Conservation (phyloP, 2,797 vertebrate species). For the Hippopotamyrus pictus region DNA sequence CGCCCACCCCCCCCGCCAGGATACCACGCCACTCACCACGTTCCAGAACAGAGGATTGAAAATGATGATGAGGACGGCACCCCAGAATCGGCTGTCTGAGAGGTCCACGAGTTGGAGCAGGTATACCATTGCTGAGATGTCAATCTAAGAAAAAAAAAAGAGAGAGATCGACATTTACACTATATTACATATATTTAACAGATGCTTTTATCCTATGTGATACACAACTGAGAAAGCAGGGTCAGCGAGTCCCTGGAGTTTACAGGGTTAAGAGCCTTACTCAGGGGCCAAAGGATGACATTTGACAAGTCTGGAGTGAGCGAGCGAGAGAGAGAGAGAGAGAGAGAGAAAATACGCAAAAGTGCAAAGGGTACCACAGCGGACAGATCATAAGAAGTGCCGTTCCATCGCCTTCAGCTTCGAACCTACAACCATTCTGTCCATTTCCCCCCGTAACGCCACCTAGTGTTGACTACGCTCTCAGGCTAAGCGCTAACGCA, state of each 20-base stretch:
- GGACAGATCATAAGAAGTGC: neutral
- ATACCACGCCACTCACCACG: conserved; percentile 57
- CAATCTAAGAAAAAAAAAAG: conserved; percentile 43
- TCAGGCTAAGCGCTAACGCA: neutral
- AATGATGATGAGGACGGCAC: conserved; percentile 55
- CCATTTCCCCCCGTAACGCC: neutral
- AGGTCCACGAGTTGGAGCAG: conserved; percentile 56
- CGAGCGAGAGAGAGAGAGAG: neutral
- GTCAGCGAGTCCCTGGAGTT: neutral
- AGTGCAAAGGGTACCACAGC: neutral
- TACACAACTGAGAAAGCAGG: neutral
- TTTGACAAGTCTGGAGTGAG: neutral
- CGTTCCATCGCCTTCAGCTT: neutral
- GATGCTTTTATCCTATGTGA: neutral
- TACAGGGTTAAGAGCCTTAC: neutral
- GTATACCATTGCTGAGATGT: conserved; percentile 52
- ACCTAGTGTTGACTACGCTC: neutral
- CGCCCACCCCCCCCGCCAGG: neutral
- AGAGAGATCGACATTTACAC: neutral
- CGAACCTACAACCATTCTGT: neutral
- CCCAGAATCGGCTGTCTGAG: conserved; percentile 53
- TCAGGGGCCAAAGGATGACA: neutral
- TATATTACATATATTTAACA: neutral
- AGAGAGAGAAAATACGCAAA: neutral
- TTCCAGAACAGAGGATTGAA: conserved; percentile 82